Percentiles rank a stretch among this genome's conserved stretches.
phyloP scores from a whole-genome alignment of 2,888 invertebrate species.

The Epistrophe eligans region DNA sequence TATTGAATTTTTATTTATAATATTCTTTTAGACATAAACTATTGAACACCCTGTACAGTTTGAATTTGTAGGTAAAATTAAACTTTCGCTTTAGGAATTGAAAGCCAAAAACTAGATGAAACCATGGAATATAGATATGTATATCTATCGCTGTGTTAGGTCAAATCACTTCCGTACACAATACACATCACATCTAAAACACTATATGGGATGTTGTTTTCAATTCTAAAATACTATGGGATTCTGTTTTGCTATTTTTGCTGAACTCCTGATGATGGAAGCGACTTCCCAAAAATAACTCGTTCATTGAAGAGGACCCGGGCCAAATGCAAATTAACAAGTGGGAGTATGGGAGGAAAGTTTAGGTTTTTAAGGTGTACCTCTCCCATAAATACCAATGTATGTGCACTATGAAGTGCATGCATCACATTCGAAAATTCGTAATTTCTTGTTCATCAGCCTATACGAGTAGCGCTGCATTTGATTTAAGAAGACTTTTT shows the following conservation, averaged over 20 bases:
- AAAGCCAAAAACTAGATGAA: constrained; percentile 11
- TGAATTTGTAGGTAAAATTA: not conserved
- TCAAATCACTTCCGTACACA: constrained; percentile 14
- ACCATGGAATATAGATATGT: not conserved
- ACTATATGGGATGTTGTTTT: not conserved
- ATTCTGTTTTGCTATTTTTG: constrained; percentile 1
- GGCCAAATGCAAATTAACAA: not conserved
- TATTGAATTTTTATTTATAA: not conserved
- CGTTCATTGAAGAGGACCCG: constrained; percentile 5
- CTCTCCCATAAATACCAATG: not conserved
- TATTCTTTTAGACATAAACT: not conserved
- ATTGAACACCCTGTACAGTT: not conserved
- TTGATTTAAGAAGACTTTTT: not conserved
- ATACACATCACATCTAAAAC: not conserved
- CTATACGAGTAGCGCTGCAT: not conserved
- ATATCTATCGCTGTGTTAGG: not conserved
- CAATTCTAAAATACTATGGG: not conserved
- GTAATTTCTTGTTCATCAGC: not conserved
- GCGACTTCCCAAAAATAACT: constrained; percentile 12
- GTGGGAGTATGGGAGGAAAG: not conserved
- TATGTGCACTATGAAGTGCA: not conserved
- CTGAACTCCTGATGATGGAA: not conserved
- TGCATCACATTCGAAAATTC: not conserved
- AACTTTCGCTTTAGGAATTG: not conserved
- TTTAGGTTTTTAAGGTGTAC: not conserved